phyloP scores from a whole-genome alignment of 2,113 vertebrate species.

The Notechis scutatus region DNA sequence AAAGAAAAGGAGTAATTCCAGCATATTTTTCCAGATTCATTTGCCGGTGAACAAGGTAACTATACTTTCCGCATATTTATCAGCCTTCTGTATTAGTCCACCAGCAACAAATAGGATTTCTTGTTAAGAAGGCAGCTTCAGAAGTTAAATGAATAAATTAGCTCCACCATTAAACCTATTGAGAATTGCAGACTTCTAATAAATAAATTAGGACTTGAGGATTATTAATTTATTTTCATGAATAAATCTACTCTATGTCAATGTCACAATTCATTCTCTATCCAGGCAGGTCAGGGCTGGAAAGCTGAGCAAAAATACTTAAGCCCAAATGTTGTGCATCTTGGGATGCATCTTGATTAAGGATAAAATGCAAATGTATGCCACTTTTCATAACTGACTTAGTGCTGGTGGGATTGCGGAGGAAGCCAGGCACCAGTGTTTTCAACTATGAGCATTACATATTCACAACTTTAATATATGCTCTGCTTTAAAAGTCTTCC shows the following conservation, averaged over 20 bases:
- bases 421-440: neutral
- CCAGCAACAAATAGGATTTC: slow-evolving; percentile 21
- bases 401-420: neutral
- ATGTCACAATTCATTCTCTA: slow-evolving; percentile 39
- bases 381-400: neutral
- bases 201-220: slow-evolving; percentile 46
- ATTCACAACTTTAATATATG: neutral
- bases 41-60: slow-evolving; percentile 42
- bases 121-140: slow-evolving; percentile 40
- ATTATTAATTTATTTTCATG: slow-evolving; percentile 44
- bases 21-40: slow-evolving; percentile 36
- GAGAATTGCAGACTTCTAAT: slow-evolving; percentile 36
- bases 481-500: neutral
- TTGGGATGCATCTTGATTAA: neutral
- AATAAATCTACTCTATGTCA: slow-evolving; percentile 25
- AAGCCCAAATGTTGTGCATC: neutral
- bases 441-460: neutral
- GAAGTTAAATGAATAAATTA: slow-evolving; percentile 46
- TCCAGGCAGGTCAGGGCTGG: slow-evolving; percentile 32
- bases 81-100: slow-evolving; percentile 49
- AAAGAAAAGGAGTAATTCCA: slow-evolving; percentile 47
- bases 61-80: slow-evolving; percentile 52
- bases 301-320: slow-evolving; percentile 11
- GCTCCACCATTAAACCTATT: slow-evolving; percentile 31
- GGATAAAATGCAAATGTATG: slow-evolving; percentile 3